These are phyloP conservation scores for Bombus soroeensis DNA, from an alignment of 1,140 invertebrate genomes.

Conservation along the genomic window DNA sequence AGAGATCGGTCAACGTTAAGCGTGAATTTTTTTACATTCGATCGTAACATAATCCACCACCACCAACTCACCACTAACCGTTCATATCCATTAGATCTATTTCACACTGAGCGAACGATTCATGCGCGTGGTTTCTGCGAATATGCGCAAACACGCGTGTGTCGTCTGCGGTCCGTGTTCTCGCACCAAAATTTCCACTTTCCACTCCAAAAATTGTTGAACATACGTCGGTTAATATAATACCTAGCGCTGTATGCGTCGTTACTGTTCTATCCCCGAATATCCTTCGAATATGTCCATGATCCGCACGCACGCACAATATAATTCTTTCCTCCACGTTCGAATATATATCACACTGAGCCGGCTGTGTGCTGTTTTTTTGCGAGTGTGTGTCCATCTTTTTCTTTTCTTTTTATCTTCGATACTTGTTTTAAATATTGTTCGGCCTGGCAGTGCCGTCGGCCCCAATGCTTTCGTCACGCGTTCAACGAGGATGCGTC, in stretches of 20 bases:
- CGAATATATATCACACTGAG: constrained; percentile 72
- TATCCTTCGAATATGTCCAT: constrained; percentile 51
- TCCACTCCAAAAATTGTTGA: constrained; percentile 12
- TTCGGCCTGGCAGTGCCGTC: constrained; percentile 45
- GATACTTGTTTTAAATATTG: not conserved
- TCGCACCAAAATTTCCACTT: constrained; percentile 26
- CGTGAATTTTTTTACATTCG: constrained; percentile 18
- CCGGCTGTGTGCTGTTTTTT: constrained; percentile 61
- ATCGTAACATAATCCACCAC: not conserved
- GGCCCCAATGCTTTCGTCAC: constrained; percentile 45
- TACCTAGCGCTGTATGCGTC: constrained; percentile 60
- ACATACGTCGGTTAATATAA: constrained; percentile 56
- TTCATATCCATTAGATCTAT: constrained; percentile 61
- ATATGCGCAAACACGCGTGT: constrained; percentile 29
- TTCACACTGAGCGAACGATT: constrained; percentile 58
- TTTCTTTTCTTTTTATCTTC: not conserved
- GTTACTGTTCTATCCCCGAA: constrained; percentile 45
- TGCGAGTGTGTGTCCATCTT: constrained; percentile 61
- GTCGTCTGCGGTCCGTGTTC: constrained; percentile 41
- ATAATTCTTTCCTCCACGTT: constrained; percentile 54
- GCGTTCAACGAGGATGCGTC: constrained; percentile 42
- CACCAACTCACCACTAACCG: not conserved
- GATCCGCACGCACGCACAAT: constrained; percentile 62
- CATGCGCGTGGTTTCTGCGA: constrained; percentile 4
- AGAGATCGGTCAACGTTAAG: constrained; percentile 33